phyloP scores from a whole-genome alignment of 2,113 vertebrate genomes.

The Ovis canadensis region DNA sequence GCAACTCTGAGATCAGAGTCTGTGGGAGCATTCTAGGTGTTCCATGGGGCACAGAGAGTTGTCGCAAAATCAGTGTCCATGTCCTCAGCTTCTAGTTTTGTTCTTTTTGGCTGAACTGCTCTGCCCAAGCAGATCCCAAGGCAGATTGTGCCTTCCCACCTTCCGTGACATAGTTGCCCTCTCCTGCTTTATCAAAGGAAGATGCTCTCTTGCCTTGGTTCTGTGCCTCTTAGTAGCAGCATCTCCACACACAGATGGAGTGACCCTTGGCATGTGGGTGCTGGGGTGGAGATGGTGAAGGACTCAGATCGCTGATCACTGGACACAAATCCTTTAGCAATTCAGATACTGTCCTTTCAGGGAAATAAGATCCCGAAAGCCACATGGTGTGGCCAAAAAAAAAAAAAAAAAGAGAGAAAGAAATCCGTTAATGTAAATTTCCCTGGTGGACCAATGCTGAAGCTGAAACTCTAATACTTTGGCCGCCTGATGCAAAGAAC shows the following conservation, averaged over 20 bases:
- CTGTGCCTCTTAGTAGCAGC: neutral
- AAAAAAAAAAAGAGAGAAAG: neutral
- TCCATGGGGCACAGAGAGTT: fast-evolving
- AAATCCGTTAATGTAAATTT: neutral
- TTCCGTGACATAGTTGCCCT: neutral
- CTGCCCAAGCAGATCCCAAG: neutral
- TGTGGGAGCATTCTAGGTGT: neutral
- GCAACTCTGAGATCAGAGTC: neutral
- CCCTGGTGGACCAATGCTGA: neutral
- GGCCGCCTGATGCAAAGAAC: neutral
- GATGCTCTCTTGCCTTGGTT: no score
- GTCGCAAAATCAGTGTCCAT: neutral
- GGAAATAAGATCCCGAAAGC: neutral
- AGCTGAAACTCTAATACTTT: neutral
- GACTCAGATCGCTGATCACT: fast-evolving
- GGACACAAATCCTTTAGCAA: neutral
- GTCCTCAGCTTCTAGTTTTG: neutral
- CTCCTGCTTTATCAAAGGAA: neutral
- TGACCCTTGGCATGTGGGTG: neutral
- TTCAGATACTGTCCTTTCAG: neutral
- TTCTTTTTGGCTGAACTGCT: neutral
- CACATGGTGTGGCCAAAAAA: no score
- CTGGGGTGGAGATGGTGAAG: neutral
- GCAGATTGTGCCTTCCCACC: fast-evolving
- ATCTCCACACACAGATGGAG: fast-evolving